phyloP scores from a whole-genome alignment of 2,888 invertebrate species.

The Andrena praecox region DNA sequence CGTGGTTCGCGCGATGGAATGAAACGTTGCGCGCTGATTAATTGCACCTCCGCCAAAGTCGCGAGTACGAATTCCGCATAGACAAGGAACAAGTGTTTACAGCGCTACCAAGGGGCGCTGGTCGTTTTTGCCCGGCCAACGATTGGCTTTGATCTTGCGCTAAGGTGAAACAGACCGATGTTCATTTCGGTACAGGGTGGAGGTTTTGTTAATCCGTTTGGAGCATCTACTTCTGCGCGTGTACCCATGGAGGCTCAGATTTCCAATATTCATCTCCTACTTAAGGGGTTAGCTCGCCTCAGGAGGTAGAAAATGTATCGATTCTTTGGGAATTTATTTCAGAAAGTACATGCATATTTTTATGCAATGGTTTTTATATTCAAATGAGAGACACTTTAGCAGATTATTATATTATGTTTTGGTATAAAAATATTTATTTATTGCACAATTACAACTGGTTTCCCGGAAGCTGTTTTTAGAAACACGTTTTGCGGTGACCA shows the following conservation, averaged over 20 bases:
- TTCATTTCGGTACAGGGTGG: conserved; percentile 26
- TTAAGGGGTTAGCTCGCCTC: too few relatives aligned
- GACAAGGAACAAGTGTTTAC: conserved; percentile 63
- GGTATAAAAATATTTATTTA: too few relatives aligned
- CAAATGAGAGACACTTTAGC: too few relatives aligned
- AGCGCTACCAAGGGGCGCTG: conserved; percentile 12
- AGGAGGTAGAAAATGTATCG: too few relatives aligned
- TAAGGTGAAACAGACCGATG: conserved; percentile 25
- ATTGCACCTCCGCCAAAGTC: conserved; percentile 34
- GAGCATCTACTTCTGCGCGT: neutral
- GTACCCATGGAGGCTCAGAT: neutral
- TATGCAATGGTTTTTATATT: too few relatives aligned
- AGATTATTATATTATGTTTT: too few relatives aligned
- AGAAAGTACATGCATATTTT: too few relatives aligned
- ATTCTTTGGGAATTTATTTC: too few relatives aligned
- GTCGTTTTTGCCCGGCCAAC: conserved; percentile 27
- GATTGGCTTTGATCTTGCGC: conserved; percentile 48
- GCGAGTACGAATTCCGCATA: conserved; percentile 44
- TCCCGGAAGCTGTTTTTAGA: too few relatives aligned
- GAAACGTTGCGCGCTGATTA: conserved; percentile 45
- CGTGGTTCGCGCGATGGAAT: conserved; percentile 23
- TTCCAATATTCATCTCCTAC: conserved; percentile 12
- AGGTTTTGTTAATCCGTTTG: conserved; percentile 18
- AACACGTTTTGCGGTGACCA: too few relatives aligned
- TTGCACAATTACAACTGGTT: too few relatives aligned